Percentiles rank a stretch among this genome's conserved stretches.
Evolutionary conservation across 2,113 vertebrate species (phyloP).

Genomic region (Sceloporus tristichus): DNA sequence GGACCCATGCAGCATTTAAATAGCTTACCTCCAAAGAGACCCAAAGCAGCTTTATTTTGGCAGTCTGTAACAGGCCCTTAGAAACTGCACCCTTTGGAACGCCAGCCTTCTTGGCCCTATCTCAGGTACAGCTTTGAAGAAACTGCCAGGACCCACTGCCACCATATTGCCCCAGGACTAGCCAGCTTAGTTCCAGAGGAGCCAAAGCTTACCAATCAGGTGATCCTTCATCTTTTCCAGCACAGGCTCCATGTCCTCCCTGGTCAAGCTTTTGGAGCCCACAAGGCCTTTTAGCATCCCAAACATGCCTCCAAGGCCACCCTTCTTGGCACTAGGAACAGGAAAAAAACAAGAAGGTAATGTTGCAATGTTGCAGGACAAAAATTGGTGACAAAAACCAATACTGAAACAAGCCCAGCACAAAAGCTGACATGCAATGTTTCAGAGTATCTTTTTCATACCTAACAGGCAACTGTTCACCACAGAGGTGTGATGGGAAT

Average conservation of each 20-base stretch:
- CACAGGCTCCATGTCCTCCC: conserved; percentile 92
- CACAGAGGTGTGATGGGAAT: too few relatives aligned
- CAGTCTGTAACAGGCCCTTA: background rate
- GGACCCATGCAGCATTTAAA: too few relatives aligned
- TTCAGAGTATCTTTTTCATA: background rate
- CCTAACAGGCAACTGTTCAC: background rate
- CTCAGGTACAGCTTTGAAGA: background rate
- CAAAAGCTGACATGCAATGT: background rate
- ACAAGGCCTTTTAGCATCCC: conserved; percentile 97
- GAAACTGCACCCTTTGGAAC: background rate
- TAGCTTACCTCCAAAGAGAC: too few relatives aligned
- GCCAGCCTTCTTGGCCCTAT: background rate
- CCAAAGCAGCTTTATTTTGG: too few relatives aligned
- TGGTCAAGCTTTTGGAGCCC: conserved; percentile 92
- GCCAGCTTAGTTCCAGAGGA: background rate
- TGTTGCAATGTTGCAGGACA: background rate
- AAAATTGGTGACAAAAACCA: background rate
- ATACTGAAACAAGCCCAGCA: background rate
- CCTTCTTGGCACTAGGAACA: conserved; percentile 82
- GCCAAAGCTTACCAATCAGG: conserved; percentile 84
- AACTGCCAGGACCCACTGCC: too few relatives aligned
- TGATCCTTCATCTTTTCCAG: conserved; percentile 98
- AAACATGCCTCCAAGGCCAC: conserved; percentile 94
- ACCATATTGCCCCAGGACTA: background rate
- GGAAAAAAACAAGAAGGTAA: background rate